Evolutionary conservation across 2,113 vertebrate species (phyloP), one percentile per base, ranked within the genome.

Genomic region (Falcunculus frontatus): DNA sequence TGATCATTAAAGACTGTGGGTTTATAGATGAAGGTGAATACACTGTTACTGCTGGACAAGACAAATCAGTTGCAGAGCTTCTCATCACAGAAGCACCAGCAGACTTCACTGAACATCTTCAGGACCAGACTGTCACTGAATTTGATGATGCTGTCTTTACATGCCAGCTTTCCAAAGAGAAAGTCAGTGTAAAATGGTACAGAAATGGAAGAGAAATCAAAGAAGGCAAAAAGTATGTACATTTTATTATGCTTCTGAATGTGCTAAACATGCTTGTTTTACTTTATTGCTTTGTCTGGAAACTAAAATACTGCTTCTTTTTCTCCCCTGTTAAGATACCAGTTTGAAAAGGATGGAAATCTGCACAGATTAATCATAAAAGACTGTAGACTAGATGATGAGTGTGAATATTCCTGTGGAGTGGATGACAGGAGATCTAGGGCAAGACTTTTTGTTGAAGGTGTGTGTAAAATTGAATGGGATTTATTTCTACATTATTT

Each of bases 371-470:
- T 99, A 93, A 97, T 98, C 86, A 98, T 99, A 96, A 99, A 98
- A 95, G 98, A 98, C 69, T 99, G 99, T 94, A 97, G 99, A 96
- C 98, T 99, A 57, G 98, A 99, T 79, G 99, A 99, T 96, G 99
- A 99, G 84, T 99, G 99, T 97, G 99, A 99, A 98, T 99, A 99
- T 78, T 98, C 99, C 82, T 99, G 99, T 93, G 99, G 99, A 25
- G 97, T 98, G n/a, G 99, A 99, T 46, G 99, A 99, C 87, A 98
- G 98, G 83, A 98, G 98, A 97, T 98, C 99, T 52, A 98, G 99
- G 93, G 99, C 99, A n/a, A 98, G 99, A 62, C 99, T 99, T 77
- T 99, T 99, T 94, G 99, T 99, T 90, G 99, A 99, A 98, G 99
- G 99, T 98, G 96, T 49, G 39, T 77, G 47, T 80, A 87, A 50